Base-by-base conservation (phyloP, 1,140 invertebrate genomes). In the Trialeurodes vaporariorum region DNA sequence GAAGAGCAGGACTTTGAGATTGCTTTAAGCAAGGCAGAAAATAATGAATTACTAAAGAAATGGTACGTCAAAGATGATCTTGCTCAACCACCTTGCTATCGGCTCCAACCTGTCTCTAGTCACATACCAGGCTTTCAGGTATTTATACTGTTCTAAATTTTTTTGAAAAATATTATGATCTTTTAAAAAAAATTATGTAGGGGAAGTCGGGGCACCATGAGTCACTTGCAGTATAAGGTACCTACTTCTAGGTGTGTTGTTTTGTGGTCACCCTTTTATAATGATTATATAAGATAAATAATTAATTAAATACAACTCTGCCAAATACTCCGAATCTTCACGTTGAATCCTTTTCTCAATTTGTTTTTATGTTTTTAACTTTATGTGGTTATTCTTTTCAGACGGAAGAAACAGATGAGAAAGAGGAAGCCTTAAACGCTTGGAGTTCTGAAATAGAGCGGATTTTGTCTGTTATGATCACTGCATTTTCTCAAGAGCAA, bases 1-100 rank as follows among this genome's bases (percentile, higher is more conserved):
- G 88, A 90, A 76, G 85, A 84, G 71, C 84, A 86, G 23, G 88
- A 91, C 78, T 91, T 90, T 76, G 85, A 88, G 73, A 84, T 84
- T 67, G 61, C 49, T 26, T 78, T 89, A 64, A 83, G 84, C 59
- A 80, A 82, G 2, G 84, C 87, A 13, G 81, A 83, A 11, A 83
- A 83, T 65, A 81, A 80, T 13, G 82, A 85, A 61, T 70, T 83
- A 24, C 73, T 85, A n/a, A 75, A 77, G 27, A 83, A 89, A 78
- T 94, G 90, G 90, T 92, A 87, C 67, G 76, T 75, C 27, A 76
- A 84, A 40, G 86, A 88, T 72, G 80, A 81, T 64, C 82, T 84
- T 69, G 81, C 84, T 63, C 82, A 87, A 71, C 90, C 90, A 17
- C 86, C 89, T 22, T 91, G 90, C 74, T 92, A 91, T 78, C 81